These are phyloP conservation scores for Marronus borbonicus DNA, from an alignment of 2,888 invertebrate genomes.

Conservation along the genomic window DNA sequence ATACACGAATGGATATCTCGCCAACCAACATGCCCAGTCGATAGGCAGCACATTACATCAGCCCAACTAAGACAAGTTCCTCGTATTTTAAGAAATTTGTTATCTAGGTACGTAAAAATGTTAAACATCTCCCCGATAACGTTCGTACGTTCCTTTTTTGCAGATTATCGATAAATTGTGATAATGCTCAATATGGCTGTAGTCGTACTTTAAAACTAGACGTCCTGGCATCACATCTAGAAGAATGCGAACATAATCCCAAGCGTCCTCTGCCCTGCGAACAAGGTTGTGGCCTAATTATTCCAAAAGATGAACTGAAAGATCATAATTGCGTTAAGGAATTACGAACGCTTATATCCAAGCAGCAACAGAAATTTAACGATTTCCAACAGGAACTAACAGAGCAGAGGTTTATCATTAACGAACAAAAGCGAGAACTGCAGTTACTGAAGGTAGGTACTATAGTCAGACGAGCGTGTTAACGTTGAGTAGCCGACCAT, in stretches of 20 bases:
- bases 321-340: constrained; percentile 96
- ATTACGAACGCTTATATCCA: constrained; percentile 85
- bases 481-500: background rate
- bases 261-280: constrained; percentile 95
- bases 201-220: constrained; percentile 89
- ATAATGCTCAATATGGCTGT: constrained; percentile 92
- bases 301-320: constrained; percentile 95
- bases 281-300: constrained; percentile 93
- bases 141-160: background rate
- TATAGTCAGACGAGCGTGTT: background rate
- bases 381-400: constrained; percentile 90
- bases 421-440: constrained; percentile 91
- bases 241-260: constrained; percentile 95
- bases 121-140: too few relatives aligned
- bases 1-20: constrained; percentile 96
- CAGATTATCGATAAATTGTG: constrained; percentile 91
- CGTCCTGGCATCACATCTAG: constrained; percentile 85
- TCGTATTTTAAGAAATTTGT: constrained; percentile 91
- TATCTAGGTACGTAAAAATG: constrained; percentile 79
- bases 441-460: constrained; percentile 84
- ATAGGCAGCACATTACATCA: constrained; percentile 91
- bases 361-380: constrained; percentile 88
- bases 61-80: constrained; percentile 93
- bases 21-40: constrained; percentile 95
- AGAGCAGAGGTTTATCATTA: constrained; percentile 89